phyloP scores from a whole-genome alignment of 2,888 invertebrate genomes.

The Erannis defoliaria region DNA sequence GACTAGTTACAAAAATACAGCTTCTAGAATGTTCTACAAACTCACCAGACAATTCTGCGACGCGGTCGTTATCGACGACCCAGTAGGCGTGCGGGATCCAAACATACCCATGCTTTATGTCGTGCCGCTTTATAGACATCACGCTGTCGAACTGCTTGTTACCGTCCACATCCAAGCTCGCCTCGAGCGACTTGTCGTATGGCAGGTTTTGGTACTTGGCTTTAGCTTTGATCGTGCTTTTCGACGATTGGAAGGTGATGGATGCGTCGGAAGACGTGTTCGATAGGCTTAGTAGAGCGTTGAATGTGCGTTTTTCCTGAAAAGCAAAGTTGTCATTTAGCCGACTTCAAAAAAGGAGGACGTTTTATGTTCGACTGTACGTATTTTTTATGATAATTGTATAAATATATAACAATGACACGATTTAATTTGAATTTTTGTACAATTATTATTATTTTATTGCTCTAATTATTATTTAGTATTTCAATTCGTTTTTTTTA shows the following conservation, averaged over 20 bases:
- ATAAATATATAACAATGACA: no score
- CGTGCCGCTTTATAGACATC: conserved; percentile 86
- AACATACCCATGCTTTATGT: conserved; percentile 88
- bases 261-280: conserved; percentile 78
- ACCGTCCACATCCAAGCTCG: conserved; percentile 91
- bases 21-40: no score
- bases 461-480: no score
- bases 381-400: no score
- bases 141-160: conserved; percentile 89
- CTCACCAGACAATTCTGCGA: conserved; percentile 90
- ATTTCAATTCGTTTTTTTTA: no score
- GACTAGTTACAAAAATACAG: no score
- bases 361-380: no score
- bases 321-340: conserved; percentile 4
- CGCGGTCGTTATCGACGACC: conserved; percentile 90
- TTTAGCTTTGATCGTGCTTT: conserved; percentile 89
- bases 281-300: conserved; percentile 70
- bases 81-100: conserved; percentile 91
- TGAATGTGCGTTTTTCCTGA: conserved; percentile 82
- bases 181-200: conserved; percentile 89
- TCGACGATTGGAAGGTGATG: conserved; percentile 89
- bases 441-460: no score
- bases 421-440: no score
- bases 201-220: conserved; percentile 91
- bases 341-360: not conserved